These are phyloP conservation scores for Calameuta pallipes DNA, from an alignment of 2,888 invertebrate genomes.

Conservation along the genomic window DNA sequence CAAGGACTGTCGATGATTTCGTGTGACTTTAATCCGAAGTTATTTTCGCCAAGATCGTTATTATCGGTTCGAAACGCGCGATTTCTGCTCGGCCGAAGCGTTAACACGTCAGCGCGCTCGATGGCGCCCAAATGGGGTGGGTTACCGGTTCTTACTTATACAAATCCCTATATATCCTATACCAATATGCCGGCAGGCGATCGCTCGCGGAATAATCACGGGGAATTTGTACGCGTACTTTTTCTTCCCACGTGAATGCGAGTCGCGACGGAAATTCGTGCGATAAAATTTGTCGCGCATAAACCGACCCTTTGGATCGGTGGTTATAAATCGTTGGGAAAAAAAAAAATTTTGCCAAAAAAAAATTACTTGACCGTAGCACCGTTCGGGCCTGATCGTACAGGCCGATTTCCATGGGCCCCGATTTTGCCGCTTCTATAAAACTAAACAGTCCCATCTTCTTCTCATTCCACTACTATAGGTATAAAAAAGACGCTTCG, in stretches of 20 bases:
- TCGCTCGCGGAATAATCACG: not conserved
- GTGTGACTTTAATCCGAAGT: not conserved
- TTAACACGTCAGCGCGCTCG: not conserved
- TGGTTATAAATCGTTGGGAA: not conserved
- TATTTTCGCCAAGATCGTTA: not conserved
- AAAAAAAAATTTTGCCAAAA: not conserved
- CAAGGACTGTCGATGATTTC: not conserved
- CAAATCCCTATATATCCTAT: not conserved
- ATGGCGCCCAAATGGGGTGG: not conserved
- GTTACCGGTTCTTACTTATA: not conserved
- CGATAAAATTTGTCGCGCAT: constrained; percentile 5
- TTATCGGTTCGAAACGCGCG: not conserved
- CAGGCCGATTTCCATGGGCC: not conserved
- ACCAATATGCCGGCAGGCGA: not conserved
- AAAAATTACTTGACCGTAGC: not conserved
- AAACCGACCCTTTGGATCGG: constrained; percentile 1
- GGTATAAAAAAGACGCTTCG: not conserved
- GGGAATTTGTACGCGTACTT: not conserved
- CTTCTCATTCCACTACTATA: too few relatives aligned
- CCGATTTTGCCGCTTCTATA: constrained; percentile 1
- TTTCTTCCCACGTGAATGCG: not conserved
- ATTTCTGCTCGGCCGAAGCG: not conserved
- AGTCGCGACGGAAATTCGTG: constrained; percentile 3
- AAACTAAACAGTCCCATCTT: constrained; percentile 3
- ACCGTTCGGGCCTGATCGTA: not conserved